Percentiles rank a stretch among this genome's conserved stretches.
Conservation (phyloP, 2,888 invertebrate genomes). For the Brachyopa scutellaris region DNA sequence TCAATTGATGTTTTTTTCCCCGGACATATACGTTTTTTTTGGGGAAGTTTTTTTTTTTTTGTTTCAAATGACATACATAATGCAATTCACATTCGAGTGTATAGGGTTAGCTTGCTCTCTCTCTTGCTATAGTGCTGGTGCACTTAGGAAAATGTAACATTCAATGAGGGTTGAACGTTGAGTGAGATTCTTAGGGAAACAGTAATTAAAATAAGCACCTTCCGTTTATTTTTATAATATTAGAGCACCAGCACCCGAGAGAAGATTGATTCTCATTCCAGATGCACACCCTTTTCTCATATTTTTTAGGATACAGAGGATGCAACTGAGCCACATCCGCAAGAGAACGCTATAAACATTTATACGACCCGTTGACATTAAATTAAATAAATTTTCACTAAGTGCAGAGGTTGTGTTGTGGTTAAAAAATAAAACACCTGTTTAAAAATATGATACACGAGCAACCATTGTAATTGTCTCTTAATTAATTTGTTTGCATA, state of each 20-base stretch:
- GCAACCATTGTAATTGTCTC: background rate
- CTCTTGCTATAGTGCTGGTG: background rate
- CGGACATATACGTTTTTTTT: conserved; percentile 20
- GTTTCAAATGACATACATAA: conserved; percentile 1
- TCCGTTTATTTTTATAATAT: conserved; percentile 51
- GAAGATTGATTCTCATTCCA: conserved; percentile 34
- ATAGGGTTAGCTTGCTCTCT: background rate
- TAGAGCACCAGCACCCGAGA: background rate
- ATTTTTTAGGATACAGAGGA: background rate
- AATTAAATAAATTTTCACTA: conserved; percentile 31
- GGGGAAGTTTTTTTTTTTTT: conserved; percentile 27
- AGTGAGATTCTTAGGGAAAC: conserved; percentile 64
- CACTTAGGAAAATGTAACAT: conserved; percentile 25
- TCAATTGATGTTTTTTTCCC: conserved; percentile 68
- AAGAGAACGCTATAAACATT: conserved; percentile 58
- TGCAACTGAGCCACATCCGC: conserved; percentile 46
- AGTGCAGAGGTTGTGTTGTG: background rate
- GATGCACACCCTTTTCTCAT: conserved; percentile 65
- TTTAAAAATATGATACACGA: background rate
- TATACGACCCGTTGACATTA: conserved; percentile 53
- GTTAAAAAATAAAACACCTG: conserved; percentile 50
- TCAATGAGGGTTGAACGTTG: conserved; percentile 54
- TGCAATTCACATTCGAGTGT: conserved; percentile 35
- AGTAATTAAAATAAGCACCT: conserved; percentile 69
- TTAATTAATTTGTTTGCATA: conserved; percentile 32